Percentiles rank a stretch among this genome's conserved stretches.
These are phyloP conservation scores for Hemiprocne comata DNA, from an alignment of 2,113 vertebrate species.

Conservation along the genomic window DNA sequence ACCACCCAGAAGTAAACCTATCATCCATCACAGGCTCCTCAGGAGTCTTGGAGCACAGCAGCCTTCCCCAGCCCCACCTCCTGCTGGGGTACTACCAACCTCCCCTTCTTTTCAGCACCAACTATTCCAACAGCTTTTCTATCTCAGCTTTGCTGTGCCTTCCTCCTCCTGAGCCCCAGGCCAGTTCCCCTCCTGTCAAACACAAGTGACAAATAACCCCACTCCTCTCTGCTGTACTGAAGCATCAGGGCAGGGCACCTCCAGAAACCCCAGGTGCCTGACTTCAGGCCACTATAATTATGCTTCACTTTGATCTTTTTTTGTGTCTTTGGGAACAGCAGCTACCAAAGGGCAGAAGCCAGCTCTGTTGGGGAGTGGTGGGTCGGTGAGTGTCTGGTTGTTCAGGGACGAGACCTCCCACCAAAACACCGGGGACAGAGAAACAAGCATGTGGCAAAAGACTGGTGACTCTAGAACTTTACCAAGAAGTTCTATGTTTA, in stretches of 20 bases:
- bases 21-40: not conserved
- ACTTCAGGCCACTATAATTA: not conserved
- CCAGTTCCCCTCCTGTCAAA: not conserved
- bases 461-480: not conserved
- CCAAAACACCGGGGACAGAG: not conserved
- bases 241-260: not conserved
- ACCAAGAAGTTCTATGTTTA: not conserved
- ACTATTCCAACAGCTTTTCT: not conserved
- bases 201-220: not conserved
- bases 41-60: accelerated
- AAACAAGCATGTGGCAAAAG: not conserved
- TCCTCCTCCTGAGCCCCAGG: not conserved
- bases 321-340: not conserved
- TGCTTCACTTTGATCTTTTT: not conserved
- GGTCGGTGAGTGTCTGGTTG: not conserved
- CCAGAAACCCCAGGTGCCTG: not conserved
- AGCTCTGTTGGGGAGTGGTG: not conserved
- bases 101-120: not conserved
- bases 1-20: not conserved
- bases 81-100: not conserved
- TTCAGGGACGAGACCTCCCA: not conserved
- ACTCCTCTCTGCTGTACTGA: accelerated
- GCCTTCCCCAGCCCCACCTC: not conserved
- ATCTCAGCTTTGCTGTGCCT: not conserved
- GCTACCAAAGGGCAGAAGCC: not conserved